Conservation (phyloP, 2,888 invertebrate species). For the Sturmia bella region DNA sequence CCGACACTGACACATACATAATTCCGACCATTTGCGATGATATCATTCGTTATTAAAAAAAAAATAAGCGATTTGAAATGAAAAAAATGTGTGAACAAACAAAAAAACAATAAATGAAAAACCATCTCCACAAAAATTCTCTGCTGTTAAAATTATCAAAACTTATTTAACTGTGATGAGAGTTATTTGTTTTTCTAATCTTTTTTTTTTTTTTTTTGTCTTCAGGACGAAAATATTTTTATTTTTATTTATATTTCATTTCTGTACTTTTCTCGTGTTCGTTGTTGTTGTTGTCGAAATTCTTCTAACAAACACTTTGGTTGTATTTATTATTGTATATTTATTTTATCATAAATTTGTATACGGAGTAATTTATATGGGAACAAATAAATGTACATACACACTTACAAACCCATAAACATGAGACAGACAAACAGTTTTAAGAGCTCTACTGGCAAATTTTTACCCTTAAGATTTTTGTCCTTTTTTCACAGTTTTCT, state of each 20-base stretch:
- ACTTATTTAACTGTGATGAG: constrained; percentile 10
- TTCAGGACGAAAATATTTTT: background rate
- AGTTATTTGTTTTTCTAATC: constrained; percentile 18
- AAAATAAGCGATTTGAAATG: no score
- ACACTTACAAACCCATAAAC: background rate
- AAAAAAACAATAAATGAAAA: no score
- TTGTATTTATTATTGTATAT: constrained; percentile 11
- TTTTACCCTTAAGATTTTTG: background rate
- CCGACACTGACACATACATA: no score
- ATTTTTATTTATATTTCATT: no score
- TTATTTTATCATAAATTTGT: constrained; percentile 30
- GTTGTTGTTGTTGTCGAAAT: no score
- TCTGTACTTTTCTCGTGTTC: no score
- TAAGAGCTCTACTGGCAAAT: constrained; percentile 33
- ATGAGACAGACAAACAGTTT: background rate
- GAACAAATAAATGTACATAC: background rate
- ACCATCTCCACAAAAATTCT: background rate
- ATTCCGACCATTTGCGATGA: background rate
- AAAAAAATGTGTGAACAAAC: no score
- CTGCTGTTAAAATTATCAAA: constrained; percentile 10
- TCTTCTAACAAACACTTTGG: background rate
- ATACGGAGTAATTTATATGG: constrained; percentile 25
- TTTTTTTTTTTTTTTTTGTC: background rate
- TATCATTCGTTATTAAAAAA: background rate
- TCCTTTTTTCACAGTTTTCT: constrained; percentile 10